Evolutionary conservation across 2,113 vertebrate species (phyloP), one percentile per base, ranked within the genome.

Genomic region (Pollachius pollachius): DNA sequence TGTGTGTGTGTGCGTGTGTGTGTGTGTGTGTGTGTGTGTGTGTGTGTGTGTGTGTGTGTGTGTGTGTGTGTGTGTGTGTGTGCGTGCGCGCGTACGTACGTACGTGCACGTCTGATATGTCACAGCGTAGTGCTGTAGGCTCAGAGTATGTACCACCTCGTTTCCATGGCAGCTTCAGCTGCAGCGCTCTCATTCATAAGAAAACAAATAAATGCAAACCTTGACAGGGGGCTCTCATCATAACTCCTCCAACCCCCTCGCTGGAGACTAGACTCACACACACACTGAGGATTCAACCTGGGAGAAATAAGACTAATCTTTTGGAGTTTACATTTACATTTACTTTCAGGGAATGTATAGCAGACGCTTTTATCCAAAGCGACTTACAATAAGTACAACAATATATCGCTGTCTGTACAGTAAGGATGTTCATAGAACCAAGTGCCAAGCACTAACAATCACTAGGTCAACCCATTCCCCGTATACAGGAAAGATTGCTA

Each of bases 131-230:
- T 86, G 79, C 82, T 65, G 73, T 69, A 3, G 71, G 68, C 41
- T 69, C 37, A 15, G 76, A 72, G 62, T 86, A 89, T 91, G 87
- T 84, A 77, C 71, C 81, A 83, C 85, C 79, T 41, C 72, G 25
- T 73, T 80, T 66, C 3, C 58, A 48, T 76, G 77, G 79, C 72
- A 83, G 56, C 70, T 72, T 62, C 73, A 9, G 52, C 66, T 67
- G 69, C 74, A 57, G 41, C 62, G 57, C 23, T 34, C 41, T 77
- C 76, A 82, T 83, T 86, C 79, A 84, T 71, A 78, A 79, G 27
- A 48, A 8, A 15, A 59, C 17, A 48, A 16, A 13, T 48, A 13
- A 3, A 48, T 48, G 41, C 12, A 48, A 11, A 48, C 12, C 41
- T 48, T 12, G 11, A 48, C 12, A 48, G 41, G n/a, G 21, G 9